phyloP scores from a whole-genome alignment of 1,140 invertebrate genomes.

The Bacillus rossius region DNA sequence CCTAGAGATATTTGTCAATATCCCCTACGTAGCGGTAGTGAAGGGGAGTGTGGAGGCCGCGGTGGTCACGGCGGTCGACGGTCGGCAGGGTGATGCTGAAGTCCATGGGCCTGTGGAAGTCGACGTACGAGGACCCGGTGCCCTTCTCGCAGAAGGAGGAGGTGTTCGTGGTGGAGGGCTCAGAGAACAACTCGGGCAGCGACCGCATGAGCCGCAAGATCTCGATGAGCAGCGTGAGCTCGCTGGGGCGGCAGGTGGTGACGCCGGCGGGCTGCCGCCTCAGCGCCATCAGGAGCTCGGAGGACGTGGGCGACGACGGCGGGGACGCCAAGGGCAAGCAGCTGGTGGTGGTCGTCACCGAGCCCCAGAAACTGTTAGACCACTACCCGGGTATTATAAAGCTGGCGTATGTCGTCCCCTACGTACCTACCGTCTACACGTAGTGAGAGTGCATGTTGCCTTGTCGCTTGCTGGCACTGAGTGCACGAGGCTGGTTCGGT shows the following conservation, averaged over 20 bases:
- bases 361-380: no score
- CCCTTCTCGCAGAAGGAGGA: constrained; percentile 5
- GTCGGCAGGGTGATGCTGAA: constrained; percentile 83
- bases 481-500: no score
- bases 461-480: no score
- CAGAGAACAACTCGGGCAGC: background rate
- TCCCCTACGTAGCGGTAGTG: no score
- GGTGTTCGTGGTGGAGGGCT: constrained; percentile 3
- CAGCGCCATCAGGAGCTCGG: constrained; percentile 2
- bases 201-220: background rate
- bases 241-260: background rate
- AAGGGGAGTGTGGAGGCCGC: no score
- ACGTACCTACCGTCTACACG: background rate
- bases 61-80: no score
- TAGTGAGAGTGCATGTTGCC: no score
- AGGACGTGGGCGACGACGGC: constrained; percentile 1
- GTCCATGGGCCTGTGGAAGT: constrained; percentile 92
- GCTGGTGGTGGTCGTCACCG: background rate
- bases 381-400: constrained; percentile 49
- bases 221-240: constrained; percentile 28
- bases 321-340: background rate
- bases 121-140: constrained; percentile 39
- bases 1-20: no score
- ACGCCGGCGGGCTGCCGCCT: constrained; percentile 1
- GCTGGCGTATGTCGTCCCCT: constrained; percentile 45